These are phyloP conservation scores for Tauraco erythrolophus DNA, from an alignment of 2,113 vertebrate genomes.

Conservation along the genomic window DNA sequence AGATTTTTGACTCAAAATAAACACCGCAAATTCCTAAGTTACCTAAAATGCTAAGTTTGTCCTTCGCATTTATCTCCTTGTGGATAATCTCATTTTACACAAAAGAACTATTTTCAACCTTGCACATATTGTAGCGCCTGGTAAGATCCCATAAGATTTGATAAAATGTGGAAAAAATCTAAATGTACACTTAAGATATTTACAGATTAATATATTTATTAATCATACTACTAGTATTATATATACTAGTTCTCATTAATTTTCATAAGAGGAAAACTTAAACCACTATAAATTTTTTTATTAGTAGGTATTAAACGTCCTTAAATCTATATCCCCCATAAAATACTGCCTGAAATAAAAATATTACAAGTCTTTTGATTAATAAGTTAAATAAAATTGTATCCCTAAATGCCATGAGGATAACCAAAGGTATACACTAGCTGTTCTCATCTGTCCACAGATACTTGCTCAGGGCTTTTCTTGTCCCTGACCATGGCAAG, in stretches of 20 bases:
- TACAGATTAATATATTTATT: background rate
- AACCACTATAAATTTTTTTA: background rate
- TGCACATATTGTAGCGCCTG: fast-evolving
- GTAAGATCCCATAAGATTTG: background rate
- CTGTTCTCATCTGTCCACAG: background rate
- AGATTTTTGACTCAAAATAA: background rate
- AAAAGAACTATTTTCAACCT: background rate
- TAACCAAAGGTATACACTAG: background rate
- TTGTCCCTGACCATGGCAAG: background rate
- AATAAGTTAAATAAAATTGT: background rate
- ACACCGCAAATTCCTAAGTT: background rate
- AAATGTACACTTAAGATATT: background rate
- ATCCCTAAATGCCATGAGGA: background rate
- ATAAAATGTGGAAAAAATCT: background rate
- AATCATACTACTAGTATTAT: background rate
- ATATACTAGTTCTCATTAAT: background rate
- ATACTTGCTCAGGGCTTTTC: background rate
- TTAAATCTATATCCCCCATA: background rate
- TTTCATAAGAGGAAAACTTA: background rate
- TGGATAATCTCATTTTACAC: background rate
- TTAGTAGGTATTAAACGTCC: background rate
- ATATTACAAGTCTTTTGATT: background rate
- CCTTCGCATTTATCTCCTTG: background rate
- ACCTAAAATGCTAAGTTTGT: background rate
- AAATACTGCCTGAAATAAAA: background rate